Conservation (phyloP, 2,888 invertebrate genomes). For the Plebejus argus region DNA sequence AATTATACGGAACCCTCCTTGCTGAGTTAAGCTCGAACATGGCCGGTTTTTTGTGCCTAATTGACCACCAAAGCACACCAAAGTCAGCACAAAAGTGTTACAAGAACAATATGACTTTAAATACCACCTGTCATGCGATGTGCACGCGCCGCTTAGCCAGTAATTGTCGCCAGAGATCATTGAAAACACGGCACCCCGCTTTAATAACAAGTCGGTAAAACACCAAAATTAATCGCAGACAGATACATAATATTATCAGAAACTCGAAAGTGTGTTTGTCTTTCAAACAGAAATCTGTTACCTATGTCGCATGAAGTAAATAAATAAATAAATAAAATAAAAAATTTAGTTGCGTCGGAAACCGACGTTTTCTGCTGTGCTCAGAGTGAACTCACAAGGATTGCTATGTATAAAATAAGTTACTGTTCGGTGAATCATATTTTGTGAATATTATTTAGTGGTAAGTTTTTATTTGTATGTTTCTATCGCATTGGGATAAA, state of each 20-base stretch:
- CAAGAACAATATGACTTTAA: constrained; percentile 17
- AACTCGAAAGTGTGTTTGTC: too few relatives aligned
- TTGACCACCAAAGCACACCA: background rate
- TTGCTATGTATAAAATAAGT: too few relatives aligned
- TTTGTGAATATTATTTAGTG: too few relatives aligned
- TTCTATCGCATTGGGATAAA: too few relatives aligned
- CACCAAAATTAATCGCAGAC: background rate
- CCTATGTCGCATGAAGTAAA: too few relatives aligned
- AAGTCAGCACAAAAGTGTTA: constrained; percentile 24
- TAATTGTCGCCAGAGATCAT: background rate
- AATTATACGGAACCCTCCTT: background rate
- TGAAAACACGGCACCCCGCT: background rate
- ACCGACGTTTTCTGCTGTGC: too few relatives aligned
- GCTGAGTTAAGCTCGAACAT: background rate
- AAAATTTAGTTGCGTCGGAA: too few relatives aligned
- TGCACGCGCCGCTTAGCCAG: background rate
- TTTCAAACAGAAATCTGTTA: background rate
- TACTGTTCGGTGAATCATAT: too few relatives aligned
- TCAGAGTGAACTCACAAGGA: too few relatives aligned
- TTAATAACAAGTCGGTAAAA: background rate
- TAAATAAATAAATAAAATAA: too few relatives aligned
- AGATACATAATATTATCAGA: background rate
- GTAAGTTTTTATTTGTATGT: too few relatives aligned
- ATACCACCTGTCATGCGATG: constrained; percentile 21
- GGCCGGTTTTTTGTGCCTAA: background rate